Conservation (phyloP, 2,888 invertebrate genomes). For the Flexamia atlantica region DNA sequence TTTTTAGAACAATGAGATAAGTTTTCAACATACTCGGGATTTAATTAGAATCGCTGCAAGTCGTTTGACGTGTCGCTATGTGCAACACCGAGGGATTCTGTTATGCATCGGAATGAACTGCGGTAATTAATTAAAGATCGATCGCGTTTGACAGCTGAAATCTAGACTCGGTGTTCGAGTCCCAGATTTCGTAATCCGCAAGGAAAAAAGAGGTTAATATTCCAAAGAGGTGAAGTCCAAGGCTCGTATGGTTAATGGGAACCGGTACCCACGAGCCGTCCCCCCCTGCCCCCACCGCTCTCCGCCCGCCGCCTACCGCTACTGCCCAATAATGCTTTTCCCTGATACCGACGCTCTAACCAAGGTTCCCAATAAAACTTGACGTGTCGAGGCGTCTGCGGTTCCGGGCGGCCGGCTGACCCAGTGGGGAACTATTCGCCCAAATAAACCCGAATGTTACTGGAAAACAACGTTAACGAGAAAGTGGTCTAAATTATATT, state of each 20-base stretch:
- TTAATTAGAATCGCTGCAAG: background rate
- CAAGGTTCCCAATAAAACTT: background rate
- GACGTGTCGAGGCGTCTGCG: background rate
- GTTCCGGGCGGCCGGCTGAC: background rate
- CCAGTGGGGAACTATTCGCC: too few species aligned
- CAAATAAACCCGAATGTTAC: background rate
- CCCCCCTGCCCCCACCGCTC: background rate
- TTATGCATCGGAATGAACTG: background rate
- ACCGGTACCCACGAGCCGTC: slow-evolving; percentile 22
- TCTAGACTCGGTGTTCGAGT: background rate
- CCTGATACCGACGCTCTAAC: background rate
- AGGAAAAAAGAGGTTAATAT: slow-evolving; percentile 4
- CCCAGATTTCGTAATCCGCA: background rate
- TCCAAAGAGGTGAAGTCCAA: slow-evolving; percentile 19
- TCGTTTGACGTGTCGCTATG: background rate
- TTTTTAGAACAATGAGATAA: background rate
- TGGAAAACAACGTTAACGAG: too few species aligned
- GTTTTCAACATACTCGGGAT: background rate
- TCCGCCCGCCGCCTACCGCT: background rate
- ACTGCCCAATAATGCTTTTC: background rate
- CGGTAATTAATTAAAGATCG: background rate
- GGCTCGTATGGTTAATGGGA: background rate
- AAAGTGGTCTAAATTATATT: too few species aligned
- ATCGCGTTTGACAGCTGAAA: background rate
- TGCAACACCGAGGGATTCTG: background rate